Evolutionary conservation across 1,140 invertebrate species (phyloP), one percentile per base, ranked within the genome.

Genomic region (Ridgeia piscesae): DNA sequence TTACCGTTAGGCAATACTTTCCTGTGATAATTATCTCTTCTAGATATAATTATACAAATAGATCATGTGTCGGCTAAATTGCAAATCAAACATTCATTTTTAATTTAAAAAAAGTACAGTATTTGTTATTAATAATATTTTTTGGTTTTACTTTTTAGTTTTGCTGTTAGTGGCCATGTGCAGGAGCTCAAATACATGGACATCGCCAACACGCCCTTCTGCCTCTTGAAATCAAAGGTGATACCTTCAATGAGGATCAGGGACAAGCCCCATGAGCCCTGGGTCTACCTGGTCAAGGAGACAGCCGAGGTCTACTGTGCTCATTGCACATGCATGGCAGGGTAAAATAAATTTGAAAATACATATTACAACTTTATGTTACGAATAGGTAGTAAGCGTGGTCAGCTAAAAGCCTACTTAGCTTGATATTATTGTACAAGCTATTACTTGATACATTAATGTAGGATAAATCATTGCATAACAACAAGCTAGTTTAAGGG

Each of bases 251-350:
- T 89, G 89, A 34, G 89, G 27, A 89, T 34, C 27, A 6, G 89
- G 6, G 89, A 89, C 89, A 89, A 89, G 89, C 89, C 89, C 89
- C 89, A 89, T 89, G 89, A 89, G 27, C 89, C n/a, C 14, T 89
- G 89, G 89, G 89, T 89, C 8, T 89, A 89, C 89, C 0, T 89
- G 89, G 31, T 34, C 8, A 11, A 89, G 34, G 89, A 89, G 89
- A 89, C 89, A 11, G n/a, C n/a, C n/a, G n/a, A n/a, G n/a, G n/a
- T n/a, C n/a, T n/a, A n/a, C n/a, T n/a, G n/a, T n/a, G n/a, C n/a
- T n/a, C n/a, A n/a, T n/a, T n/a, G n/a, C n/a, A n/a, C n/a, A n/a
- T n/a, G n/a, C n/a, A n/a, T n/a, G 89, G 48, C n/a, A n/a, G n/a
- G n/a, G n/a, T n/a, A n/a, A n/a, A 50, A 50, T 11, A 50, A 8